A percentile compares a stretch with the other conserved stretches of the same genome.
Evolutionary conservation across 2,113 vertebrate genomes (phyloP).

Genomic region (Zosterops hypoxanthus): DNA sequence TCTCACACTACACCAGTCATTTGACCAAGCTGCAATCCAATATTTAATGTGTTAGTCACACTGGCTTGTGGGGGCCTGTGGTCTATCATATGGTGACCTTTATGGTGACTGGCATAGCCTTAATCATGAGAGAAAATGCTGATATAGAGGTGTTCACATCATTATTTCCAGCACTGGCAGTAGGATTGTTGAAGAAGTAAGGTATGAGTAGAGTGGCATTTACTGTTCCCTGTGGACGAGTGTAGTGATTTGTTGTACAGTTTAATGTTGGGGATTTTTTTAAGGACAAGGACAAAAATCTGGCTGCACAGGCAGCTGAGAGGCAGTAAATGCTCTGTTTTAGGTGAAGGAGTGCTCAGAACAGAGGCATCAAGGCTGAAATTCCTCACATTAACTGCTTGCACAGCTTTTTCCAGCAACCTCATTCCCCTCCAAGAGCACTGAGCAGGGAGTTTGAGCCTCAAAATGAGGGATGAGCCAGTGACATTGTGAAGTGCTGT

Average conservation of each 20-base stretch:
- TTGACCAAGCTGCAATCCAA: slow-evolving; percentile 24
- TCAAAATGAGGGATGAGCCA: background rate
- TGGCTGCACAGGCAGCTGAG: background rate
- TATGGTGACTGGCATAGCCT: background rate
- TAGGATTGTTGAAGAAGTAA: background rate
- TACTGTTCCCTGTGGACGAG: background rate
- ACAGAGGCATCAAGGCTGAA: background rate
- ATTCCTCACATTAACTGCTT: background rate
- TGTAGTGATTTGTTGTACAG: background rate
- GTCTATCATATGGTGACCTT: slow-evolving; percentile 37
- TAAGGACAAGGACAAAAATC: slow-evolving; percentile 8
- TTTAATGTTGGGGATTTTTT: background rate
- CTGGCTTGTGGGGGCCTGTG: background rate
- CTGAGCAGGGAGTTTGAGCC: background rate
- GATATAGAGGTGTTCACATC: background rate
- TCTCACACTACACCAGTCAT: slow-evolving; percentile 24
- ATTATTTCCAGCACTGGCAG: background rate
- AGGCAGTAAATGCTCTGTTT: background rate
- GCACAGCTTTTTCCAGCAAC: background rate
- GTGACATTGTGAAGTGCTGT: background rate
- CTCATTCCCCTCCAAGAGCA: background rate
- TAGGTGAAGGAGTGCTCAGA: background rate
- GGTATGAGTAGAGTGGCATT: background rate
- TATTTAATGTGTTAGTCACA: slow-evolving; percentile 7
- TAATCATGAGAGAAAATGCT: background rate